phyloP scores from a whole-genome alignment of 2,888 invertebrate genomes.

The Deilephila elpenor region DNA sequence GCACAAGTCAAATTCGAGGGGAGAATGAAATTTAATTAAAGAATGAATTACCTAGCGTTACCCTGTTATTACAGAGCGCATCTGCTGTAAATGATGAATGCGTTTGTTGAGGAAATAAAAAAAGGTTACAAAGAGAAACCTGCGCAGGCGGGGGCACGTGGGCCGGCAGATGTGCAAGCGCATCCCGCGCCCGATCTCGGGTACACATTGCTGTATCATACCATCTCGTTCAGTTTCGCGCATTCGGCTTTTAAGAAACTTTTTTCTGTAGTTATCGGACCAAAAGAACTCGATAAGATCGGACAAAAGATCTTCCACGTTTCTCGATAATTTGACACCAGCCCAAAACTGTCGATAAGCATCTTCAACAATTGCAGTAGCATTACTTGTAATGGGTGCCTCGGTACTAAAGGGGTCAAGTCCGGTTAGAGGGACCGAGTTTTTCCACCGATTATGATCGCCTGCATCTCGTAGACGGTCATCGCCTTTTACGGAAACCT shows the following conservation, averaged over 20 bases:
- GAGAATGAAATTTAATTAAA: slow-evolving; percentile 74
- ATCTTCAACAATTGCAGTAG: slow-evolving; percentile 39
- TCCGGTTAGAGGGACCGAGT: slow-evolving; percentile 75
- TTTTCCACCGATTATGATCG: slow-evolving; percentile 79
- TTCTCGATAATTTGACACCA: slow-evolving; percentile 40
- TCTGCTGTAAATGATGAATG: slow-evolving; percentile 80
- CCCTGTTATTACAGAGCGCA: slow-evolving; percentile 74
- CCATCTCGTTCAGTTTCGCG: slow-evolving; percentile 65
- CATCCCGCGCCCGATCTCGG: slow-evolving; percentile 61
- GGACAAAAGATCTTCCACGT: slow-evolving; percentile 45
- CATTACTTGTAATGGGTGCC: slow-evolving; percentile 49
- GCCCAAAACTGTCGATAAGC: slow-evolving; percentile 37
- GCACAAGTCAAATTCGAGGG: slow-evolving; percentile 55
- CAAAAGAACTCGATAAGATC: slow-evolving; percentile 55
- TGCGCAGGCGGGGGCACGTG: slow-evolving; percentile 80
- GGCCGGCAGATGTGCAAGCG: slow-evolving; percentile 80
- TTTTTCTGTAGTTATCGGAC: slow-evolving; percentile 65
- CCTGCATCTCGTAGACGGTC: slow-evolving; percentile 61
- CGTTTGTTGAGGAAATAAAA: slow-evolving; percentile 69
- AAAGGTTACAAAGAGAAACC: slow-evolving; percentile 68
- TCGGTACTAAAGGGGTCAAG: slow-evolving; percentile 71
- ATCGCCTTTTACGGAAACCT: slow-evolving; percentile 78
- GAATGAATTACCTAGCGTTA: slow-evolving; percentile 67
- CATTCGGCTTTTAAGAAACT: slow-evolving; percentile 71
- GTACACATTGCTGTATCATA: slow-evolving; percentile 67